Percentiles rank a stretch among this genome's conserved stretches.
phyloP scores from a whole-genome alignment of 1,140 invertebrate genomes.

The Drosophila oshimai region DNA sequence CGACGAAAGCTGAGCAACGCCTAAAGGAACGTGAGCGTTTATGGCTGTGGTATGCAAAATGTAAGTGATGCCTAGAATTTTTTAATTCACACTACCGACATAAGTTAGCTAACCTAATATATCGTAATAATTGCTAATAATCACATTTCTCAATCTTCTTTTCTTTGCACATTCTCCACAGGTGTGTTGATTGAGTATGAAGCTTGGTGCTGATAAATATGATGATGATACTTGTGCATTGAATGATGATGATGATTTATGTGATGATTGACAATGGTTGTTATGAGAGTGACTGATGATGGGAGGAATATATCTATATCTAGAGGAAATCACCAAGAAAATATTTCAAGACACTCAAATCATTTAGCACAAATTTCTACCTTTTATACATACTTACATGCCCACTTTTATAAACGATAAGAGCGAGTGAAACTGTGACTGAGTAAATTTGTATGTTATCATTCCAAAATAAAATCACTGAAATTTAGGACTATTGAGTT shows the following conservation, averaged over 20 bases:
- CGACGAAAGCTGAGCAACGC: slow-evolving; percentile 26
- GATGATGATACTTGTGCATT: slow-evolving; percentile 43
- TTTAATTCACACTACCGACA: slow-evolving; percentile 1
- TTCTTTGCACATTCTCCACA: slow-evolving; percentile 53
- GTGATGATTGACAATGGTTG: slow-evolving; percentile 57
- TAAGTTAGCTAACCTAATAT: slow-evolving; percentile 13
- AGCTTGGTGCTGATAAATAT: slow-evolving; percentile 43
- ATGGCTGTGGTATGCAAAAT: slow-evolving; percentile 65
- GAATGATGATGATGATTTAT: slow-evolving; percentile 38
- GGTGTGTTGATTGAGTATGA: slow-evolving; percentile 56
- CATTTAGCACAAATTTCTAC: slow-evolving; percentile 61
- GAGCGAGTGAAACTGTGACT: slow-evolving; percentile 48
- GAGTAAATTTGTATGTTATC: slow-evolving; percentile 44
- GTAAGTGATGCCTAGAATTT: slow-evolving; percentile 60
- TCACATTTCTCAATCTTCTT: slow-evolving; percentile 33
- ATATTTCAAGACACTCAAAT: slow-evolving; percentile 12
- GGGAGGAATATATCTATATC: slow-evolving; percentile 2
- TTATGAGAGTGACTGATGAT: slow-evolving; percentile 23
- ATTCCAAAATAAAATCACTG: slow-evolving; percentile 44
- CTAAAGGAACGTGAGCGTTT: slow-evolving; percentile 26
- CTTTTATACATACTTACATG: slow-evolving; percentile 43
- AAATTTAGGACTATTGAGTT: slow-evolving; percentile 12
- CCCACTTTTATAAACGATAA: slow-evolving; percentile 6
- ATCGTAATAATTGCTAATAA: slow-evolving; percentile 9
- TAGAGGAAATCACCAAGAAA: slow-evolving; percentile 25